Conservation (phyloP, 2,113 vertebrate species). For the Corynorhinus townsendii region DNA sequence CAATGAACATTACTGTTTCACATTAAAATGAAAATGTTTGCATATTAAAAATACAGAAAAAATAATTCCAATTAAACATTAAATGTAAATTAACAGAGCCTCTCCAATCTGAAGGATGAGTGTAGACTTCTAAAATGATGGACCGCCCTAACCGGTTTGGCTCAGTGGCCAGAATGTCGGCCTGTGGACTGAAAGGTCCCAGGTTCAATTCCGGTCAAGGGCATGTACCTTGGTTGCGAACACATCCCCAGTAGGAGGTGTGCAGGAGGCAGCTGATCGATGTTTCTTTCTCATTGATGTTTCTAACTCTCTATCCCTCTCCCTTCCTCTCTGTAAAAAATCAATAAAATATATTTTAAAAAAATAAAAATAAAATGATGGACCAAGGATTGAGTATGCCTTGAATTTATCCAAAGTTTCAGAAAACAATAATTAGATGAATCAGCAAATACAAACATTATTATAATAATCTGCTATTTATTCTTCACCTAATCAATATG, state of each 20-base stretch:
- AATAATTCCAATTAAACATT: not conserved
- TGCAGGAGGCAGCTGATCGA: too few species aligned
- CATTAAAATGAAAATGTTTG: constrained; percentile 55
- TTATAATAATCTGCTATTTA: not conserved
- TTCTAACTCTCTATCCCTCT: too few species aligned
- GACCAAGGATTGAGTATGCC: not conserved
- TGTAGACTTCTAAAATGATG: not conserved
- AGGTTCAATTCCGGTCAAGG: too few species aligned
- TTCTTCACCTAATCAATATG: constrained; percentile 11
- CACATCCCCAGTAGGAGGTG: too few species aligned
- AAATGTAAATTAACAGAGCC: constrained; percentile 10
- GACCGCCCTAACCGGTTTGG: too few species aligned
- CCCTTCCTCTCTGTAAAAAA: too few species aligned
- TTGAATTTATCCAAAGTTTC: not conserved
- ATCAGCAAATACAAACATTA: constrained; percentile 2
- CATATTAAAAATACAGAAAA: constrained; percentile 19
- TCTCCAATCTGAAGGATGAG: not conserved
- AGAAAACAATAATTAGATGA: not conserved
- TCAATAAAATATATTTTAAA: too few species aligned
- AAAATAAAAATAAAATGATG: not conserved
- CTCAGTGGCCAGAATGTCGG: too few species aligned
- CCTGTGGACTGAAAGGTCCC: too few species aligned
- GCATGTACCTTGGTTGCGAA: too few species aligned
- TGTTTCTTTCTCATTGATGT: too few species aligned
- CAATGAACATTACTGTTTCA: constrained; percentile 14